A percentile compares a stretch with the other conserved stretches of the same genome.
phyloP scores from a whole-genome alignment of 2,888 invertebrate genomes.

The Xestia ashworthii region DNA sequence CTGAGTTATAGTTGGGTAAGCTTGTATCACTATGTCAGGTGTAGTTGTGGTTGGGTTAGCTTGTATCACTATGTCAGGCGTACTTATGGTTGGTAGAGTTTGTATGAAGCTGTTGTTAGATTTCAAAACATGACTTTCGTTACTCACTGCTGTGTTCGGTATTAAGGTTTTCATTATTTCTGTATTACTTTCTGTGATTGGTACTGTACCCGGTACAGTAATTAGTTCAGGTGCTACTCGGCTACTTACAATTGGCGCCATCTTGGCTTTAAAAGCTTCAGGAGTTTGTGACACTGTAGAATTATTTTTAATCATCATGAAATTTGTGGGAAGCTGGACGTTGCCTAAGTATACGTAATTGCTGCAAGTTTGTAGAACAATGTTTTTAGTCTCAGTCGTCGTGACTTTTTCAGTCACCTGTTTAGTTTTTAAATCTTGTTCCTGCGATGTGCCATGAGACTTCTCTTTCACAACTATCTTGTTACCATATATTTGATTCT shows the following conservation, averaged over 20 bases:
- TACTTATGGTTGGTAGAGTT: slow-evolving; percentile 77
- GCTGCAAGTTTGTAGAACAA: slow-evolving; percentile 80
- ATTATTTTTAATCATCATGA: slow-evolving; percentile 86
- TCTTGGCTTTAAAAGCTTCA: slow-evolving; percentile 74
- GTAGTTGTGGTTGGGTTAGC: slow-evolving; percentile 78
- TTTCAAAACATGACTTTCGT: slow-evolving; percentile 82
- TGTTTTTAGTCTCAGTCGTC: slow-evolving; percentile 79
- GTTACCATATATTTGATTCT: slow-evolving; percentile 90
- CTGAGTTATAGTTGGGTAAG: slow-evolving; percentile 79
- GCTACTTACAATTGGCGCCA: slow-evolving; percentile 78
- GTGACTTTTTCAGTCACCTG: slow-evolving; percentile 74
- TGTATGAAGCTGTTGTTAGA: slow-evolving; percentile 80
- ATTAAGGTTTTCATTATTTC: slow-evolving; percentile 69
- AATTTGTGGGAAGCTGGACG: slow-evolving; percentile 84
- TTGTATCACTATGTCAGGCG: slow-evolving; percentile 78
- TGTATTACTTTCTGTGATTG: slow-evolving; percentile 57
- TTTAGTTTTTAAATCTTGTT: slow-evolving; percentile 82
- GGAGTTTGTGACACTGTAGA: slow-evolving; percentile 74
- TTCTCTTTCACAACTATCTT: slow-evolving; percentile 91
- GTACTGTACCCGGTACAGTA: slow-evolving; percentile 34
- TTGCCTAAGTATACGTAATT: slow-evolving; percentile 87
- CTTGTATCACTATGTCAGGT: slow-evolving; percentile 76
- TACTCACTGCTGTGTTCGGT: slow-evolving; percentile 68
- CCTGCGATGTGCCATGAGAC: slow-evolving; percentile 83
- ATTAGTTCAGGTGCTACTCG: slow-evolving; percentile 68